Evolutionary conservation across 1,140 invertebrate species (phyloP).

Genomic region (Neotoxoptera formosana): DNA sequence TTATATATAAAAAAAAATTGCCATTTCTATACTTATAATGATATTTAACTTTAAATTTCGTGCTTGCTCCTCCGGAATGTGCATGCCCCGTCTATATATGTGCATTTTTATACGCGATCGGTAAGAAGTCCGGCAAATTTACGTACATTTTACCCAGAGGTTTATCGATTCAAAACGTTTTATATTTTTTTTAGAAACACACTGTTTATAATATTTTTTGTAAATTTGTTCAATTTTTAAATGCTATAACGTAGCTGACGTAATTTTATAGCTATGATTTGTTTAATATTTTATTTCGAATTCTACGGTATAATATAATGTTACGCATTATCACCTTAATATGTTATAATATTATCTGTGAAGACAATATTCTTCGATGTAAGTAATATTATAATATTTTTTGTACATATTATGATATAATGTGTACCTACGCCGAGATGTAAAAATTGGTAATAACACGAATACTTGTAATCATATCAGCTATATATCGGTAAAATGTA

Average conservation of each 20-base stretch:
- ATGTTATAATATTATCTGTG: neutral
- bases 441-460: neutral
- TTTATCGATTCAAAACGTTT: neutral
- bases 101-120: conserved; percentile 6
- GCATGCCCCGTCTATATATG: neutral
- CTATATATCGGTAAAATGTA: neutral
- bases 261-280: neutral
- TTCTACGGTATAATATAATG: neutral
- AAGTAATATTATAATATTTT: neutral
- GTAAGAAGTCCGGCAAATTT: neutral
- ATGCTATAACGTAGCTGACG: neutral
- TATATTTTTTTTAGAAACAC: neutral
- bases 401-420: no score
- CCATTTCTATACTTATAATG: no score
- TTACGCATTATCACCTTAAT: no score
- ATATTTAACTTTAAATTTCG: neutral
- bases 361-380: neutral
- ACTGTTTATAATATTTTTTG: no score
- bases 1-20: no score
- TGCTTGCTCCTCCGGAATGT: neutral
- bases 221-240: no score
- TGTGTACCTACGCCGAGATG: accelerated
- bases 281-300: neutral
- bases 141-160: neutral
- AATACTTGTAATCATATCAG: neutral